Percentiles rank a stretch among this genome's conserved stretches.
These are phyloP conservation scores for Desmodus rotundus DNA, from an alignment of 2,113 vertebrate species.

Conservation along the genomic window DNA sequence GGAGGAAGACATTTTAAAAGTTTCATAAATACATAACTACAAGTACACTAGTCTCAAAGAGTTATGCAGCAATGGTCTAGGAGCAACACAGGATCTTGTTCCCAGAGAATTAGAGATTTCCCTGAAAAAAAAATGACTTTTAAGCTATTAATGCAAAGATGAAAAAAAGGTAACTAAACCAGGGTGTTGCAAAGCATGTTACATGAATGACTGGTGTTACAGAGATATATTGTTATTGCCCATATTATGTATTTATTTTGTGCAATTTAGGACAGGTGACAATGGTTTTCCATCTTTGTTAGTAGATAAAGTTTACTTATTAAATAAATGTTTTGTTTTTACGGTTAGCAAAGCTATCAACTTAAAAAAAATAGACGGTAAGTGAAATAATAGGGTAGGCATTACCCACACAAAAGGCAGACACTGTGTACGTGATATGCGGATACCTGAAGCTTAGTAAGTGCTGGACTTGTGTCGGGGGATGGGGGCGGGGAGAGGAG, in stretches of 20 bases:
- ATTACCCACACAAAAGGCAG: not conserved
- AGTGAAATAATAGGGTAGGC: not conserved
- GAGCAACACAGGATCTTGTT: not conserved
- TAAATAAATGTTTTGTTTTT: constrained; percentile 6
- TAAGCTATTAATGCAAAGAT: not conserved
- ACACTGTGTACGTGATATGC: not conserved
- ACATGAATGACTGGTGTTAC: not conserved
- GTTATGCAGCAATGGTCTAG: not conserved
- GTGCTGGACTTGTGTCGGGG: not conserved
- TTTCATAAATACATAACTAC: not conserved
- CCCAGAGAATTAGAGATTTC: not conserved
- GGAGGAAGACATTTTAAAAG: not conserved
- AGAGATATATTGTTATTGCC: not conserved
- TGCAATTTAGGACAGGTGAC: not conserved
- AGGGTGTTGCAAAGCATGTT: not conserved
- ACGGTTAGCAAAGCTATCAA: not conserved
- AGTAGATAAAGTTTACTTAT: not conserved
- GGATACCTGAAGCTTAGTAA: not conserved
- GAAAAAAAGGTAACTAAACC: not conserved
- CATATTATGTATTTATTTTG: not conserved
- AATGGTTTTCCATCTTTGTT: not conserved
- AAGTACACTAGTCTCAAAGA: not conserved
- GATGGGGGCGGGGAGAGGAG: not conserved
- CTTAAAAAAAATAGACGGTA: not conserved
- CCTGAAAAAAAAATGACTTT: not conserved